phyloP scores from a whole-genome alignment of 2,797 vertebrate species.

The Pampus argenteus region DNA sequence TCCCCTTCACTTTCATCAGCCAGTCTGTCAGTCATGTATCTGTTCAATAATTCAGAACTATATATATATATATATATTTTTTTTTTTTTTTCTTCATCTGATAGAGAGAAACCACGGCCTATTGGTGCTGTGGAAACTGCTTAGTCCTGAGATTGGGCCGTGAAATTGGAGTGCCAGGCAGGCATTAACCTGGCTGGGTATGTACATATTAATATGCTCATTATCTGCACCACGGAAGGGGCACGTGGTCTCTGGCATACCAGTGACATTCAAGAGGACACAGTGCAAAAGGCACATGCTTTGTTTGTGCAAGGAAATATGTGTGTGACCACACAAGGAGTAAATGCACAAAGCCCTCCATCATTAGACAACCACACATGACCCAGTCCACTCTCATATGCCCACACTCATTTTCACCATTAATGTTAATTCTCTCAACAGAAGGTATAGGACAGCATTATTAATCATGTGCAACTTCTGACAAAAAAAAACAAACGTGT shows the following conservation, averaged over 20 bases:
- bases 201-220: slow-evolving; percentile 80
- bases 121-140: slow-evolving; percentile 47
- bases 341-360: slow-evolving; percentile 11
- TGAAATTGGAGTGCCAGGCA: slow-evolving; percentile 71
- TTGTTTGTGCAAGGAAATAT: slow-evolving; percentile 30
- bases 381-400: slow-evolving; percentile 40
- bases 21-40: slow-evolving; percentile 74
- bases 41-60: slow-evolving; percentile 78
- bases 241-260: slow-evolving; percentile 43
- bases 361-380: slow-evolving; percentile 17
- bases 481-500: slow-evolving; percentile 68
- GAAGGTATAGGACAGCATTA: slow-evolving; percentile 63
- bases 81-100: slow-evolving; percentile 69
- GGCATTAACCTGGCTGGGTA: slow-evolving; percentile 75
- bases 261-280: slow-evolving; percentile 66
- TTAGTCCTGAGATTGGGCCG: slow-evolving; percentile 55
- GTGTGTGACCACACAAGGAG: neutral
- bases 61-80: too few relatives aligned
- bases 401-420: slow-evolving; percentile 41
- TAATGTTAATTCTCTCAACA: slow-evolving; percentile 69
- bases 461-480: slow-evolving; percentile 72
- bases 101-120: slow-evolving; percentile 55
- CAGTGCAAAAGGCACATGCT: slow-evolving; percentile 43
- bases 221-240: slow-evolving; percentile 62
- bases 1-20: slow-evolving; percentile 73